A percentile compares a stretch with the other conserved stretches of the same genome.
Conservation (phyloP, 1,140 invertebrate species). For the Aphis craccivora region DNA sequence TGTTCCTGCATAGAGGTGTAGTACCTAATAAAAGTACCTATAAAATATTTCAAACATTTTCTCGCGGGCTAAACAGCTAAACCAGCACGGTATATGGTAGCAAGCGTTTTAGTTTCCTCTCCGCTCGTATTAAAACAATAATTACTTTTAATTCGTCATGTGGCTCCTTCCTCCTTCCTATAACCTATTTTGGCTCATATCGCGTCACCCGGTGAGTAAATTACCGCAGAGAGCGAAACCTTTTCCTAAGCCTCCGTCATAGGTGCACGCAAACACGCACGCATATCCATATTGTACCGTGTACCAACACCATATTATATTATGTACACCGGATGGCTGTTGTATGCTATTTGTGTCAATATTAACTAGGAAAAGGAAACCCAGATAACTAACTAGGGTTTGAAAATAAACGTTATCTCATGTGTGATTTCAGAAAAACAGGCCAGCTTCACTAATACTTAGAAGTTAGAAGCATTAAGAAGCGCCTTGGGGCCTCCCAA, state of each 20-base stretch:
- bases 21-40: conserved; percentile 10
- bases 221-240: conserved; percentile 32
- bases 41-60: conserved; percentile 1
- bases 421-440: conserved; percentile 66
- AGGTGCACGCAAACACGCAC: neutral
- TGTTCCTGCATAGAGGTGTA: neutral
- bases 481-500: too few species aligned
- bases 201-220: conserved; percentile 51
- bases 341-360: conserved; percentile 34
- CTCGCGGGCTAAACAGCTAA: neutral
- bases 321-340: conserved; percentile 8
- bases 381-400: conserved; percentile 48
- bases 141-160: neutral
- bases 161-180: too few species aligned
- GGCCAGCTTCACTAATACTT: too few species aligned
- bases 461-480: too few species aligned
- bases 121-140: neutral
- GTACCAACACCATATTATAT: neutral
- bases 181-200: conserved; percentile 43
- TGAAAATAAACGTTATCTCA: conserved; percentile 40
- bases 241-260: conserved; percentile 15
- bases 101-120: neutral
- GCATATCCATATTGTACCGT: too few species aligned
- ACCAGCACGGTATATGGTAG: neutral
- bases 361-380: conserved; percentile 43